A percentile compares a stretch with the other conserved stretches of the same genome.
These are phyloP conservation scores for Tachycineta bicolor DNA, from an alignment of 2,113 vertebrate species.

Conservation along the genomic window DNA sequence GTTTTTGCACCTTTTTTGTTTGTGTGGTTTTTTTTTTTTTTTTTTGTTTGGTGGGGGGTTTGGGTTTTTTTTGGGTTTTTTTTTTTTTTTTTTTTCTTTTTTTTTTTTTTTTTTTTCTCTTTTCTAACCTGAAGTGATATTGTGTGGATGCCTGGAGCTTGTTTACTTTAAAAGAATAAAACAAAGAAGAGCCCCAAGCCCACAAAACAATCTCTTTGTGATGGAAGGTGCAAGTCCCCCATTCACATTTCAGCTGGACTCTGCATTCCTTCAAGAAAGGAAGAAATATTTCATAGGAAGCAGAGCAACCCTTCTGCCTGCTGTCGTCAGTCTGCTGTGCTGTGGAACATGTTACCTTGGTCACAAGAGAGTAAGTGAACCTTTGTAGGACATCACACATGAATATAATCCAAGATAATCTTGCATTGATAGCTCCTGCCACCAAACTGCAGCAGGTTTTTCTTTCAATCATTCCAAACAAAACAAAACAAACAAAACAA, in stretches of 20 bases:
- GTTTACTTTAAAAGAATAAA: neutral
- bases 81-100: neutral
- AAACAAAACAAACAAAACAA: conserved; percentile 52
- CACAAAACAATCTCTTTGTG: conserved; percentile 46
- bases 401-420: conserved; percentile 57
- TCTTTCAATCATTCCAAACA: conserved; percentile 64
- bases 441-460: conserved; percentile 54
- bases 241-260: conserved; percentile 45
- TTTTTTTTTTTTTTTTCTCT: neutral
- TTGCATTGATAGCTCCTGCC: conserved; percentile 70
- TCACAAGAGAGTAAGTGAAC: conserved; percentile 53
- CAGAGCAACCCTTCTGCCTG: neutral
- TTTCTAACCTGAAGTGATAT: conserved; percentile 54
- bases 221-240: conserved; percentile 55
- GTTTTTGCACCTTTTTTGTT: conserved; percentile 57
- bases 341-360: conserved; percentile 51
- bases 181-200: conserved; percentile 1
- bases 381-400: conserved; percentile 39
- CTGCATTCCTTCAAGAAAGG: conserved; percentile 47
- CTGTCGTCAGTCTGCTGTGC: conserved; percentile 42
- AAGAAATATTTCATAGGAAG: conserved; percentile 29
- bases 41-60: neutral
- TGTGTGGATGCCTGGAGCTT: neutral
- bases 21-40: neutral
- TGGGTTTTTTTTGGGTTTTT: neutral